Base-by-base conservation (phyloP, 2,888 invertebrate species). In the Linnaemya tessellans region DNA sequence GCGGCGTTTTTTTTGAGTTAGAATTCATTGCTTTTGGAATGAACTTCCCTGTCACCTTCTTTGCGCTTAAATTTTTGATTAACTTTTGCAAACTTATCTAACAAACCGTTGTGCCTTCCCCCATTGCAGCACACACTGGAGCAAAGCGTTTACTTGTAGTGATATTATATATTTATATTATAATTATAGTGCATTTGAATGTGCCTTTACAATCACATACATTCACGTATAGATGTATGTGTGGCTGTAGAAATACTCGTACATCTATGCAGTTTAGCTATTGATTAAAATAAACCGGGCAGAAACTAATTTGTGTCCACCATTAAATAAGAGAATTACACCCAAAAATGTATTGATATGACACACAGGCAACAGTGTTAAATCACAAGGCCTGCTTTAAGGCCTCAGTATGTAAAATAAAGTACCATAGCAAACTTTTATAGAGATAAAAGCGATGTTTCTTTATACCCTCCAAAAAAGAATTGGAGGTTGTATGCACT, bases 291-390 rank as follows among this genome's bases (percentile, higher is more conserved):
- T 71, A 46, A 58, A 5, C 30, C 30, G 30, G 38, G 56, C 79
- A 71, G 20, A 10, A 22, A 80, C 41, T 80, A 58, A 80, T 60
- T 80, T 73, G 73, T 49, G 58, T 67, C 74, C 73, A 80, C 49
- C 73, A 58, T 64, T 58, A 49, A 60, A 43, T 58, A 71, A 70
- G 49, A 70, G 49, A 54, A 67, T 38, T 54, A 54, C 64, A 46
- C n/a, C 41, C 54, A 70, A 54, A 46, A n/a, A 46, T n/a, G 25
- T 11, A 41, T 41, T 41, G 3, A 9, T 43, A 43, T 30, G 30
- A 10, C 5, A n/a, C 35, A 60, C 3, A 1, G 30, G 30, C 15
- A n/a, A 18, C 9, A 35, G 3, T 1, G 3, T 35, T 3, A n/a
- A 60, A n/a, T 35, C 9, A 35, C 7, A 8, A 9, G 58, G n/a